Conservation (phyloP, 2,797 vertebrate genomes). For the Pantherophis vulpinus region DNA sequence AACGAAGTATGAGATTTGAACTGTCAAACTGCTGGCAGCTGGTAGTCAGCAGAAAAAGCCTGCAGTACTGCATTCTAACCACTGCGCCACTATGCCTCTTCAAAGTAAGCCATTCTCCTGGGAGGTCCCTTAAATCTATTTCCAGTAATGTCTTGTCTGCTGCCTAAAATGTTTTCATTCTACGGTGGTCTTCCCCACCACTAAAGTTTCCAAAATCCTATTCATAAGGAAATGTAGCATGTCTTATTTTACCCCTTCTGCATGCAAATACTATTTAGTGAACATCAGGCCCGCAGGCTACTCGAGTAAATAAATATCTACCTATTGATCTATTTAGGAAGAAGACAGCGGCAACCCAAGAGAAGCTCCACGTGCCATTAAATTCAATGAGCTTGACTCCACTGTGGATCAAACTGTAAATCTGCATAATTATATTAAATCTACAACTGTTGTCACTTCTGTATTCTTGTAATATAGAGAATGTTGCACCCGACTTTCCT, state of each 20-base stretch:
- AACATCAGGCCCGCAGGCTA: neutral
- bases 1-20: neutral
- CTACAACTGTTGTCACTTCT: neutral
- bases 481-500: neutral
- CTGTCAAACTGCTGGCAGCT: no score
- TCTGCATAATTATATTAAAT: neutral
- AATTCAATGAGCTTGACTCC: neutral
- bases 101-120: no score
- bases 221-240: neutral
- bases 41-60: no score
- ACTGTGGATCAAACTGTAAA: neutral
- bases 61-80: no score
- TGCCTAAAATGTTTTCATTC: no score
- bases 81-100: no score
- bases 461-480: neutral
- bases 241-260: neutral
- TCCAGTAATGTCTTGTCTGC: no score
- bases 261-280: neutral
- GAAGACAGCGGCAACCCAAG: neutral
- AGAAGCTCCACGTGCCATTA: neutral
- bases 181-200: no score
- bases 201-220: no score
- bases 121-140: no score
- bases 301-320: neutral
- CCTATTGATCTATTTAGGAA: neutral